Conservation (phyloP, 2,888 invertebrate genomes). For the Campoletis raptor region DNA sequence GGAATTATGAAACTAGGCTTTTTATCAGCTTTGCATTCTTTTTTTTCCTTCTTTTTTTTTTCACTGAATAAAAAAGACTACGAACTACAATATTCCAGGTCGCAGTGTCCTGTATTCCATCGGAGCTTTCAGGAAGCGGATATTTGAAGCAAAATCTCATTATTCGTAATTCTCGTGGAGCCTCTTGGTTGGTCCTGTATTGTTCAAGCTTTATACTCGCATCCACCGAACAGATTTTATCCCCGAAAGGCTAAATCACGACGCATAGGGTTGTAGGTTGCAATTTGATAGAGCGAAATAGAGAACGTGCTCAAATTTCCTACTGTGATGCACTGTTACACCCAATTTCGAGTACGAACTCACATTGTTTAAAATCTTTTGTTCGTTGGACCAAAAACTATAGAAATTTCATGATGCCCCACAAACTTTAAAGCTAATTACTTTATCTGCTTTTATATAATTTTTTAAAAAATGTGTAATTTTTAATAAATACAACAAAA, state of each 20-base stretch:
- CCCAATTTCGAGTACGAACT: slow-evolving; percentile 45
- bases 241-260: slow-evolving; percentile 33
- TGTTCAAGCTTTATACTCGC: background rate
- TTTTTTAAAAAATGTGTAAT: background rate
- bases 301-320: slow-evolving; percentile 2
- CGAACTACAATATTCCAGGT: background rate
- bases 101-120: background rate
- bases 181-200: slow-evolving; percentile 3
- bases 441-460: background rate
- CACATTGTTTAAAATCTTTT: slow-evolving; percentile 30
- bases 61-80: background rate
- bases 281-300: slow-evolving; percentile 1
- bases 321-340: slow-evolving; percentile 40
- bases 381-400: slow-evolving; percentile 16
- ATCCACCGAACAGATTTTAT: slow-evolving; percentile 18
- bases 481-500: background rate
- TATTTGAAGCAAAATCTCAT: slow-evolving; percentile 44
- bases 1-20: background rate
- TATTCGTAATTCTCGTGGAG: slow-evolving; percentile 41
- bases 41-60: background rate
- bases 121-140: slow-evolving; percentile 11
- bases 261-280: background rate
- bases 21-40: background rate
- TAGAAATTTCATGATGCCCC: background rate
- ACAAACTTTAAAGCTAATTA: slow-evolving; percentile 21